Percentiles rank a stretch among this genome's conserved stretches.
Evolutionary conservation across 2,113 vertebrate species (phyloP).

Genomic region (Chionodraco myersi): DNA sequence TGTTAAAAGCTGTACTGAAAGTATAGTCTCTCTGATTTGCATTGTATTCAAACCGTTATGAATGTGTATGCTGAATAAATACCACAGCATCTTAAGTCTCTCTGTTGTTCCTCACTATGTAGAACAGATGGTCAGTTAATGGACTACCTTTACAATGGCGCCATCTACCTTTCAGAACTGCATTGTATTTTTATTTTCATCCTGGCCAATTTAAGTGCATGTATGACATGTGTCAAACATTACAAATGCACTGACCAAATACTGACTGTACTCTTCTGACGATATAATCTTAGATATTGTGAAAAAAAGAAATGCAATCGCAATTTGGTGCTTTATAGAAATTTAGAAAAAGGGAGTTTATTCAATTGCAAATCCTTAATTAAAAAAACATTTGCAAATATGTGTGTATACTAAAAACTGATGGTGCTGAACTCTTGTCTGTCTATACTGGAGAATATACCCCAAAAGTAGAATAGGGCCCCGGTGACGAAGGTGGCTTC

Average conservation of each 20-base stretch:
- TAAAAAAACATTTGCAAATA: constrained; percentile 5
- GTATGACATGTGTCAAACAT: not conserved
- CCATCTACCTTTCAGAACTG: constrained; percentile 40
- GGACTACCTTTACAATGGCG: constrained; percentile 3
- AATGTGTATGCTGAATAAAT: constrained; percentile 70
- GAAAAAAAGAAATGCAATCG: too few species aligned
- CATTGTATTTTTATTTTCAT: not conserved
- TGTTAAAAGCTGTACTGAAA: constrained; percentile 51
- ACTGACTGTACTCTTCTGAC: too few species aligned
- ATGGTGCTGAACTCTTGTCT: too few species aligned
- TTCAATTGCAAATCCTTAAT: constrained; percentile 21
- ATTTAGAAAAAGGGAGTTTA: not conserved
- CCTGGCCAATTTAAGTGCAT: not conserved
- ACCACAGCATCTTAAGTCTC: not conserved
- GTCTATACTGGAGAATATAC: too few species aligned
- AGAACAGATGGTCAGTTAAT: not conserved
- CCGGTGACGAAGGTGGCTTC: too few species aligned
- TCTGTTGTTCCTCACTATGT: not conserved
- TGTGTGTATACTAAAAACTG: constrained; percentile 12
- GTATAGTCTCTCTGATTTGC: constrained; percentile 13
- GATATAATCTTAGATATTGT: too few species aligned
- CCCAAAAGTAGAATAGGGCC: too few species aligned
- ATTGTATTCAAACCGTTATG: constrained; percentile 37
- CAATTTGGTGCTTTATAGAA: not conserved
- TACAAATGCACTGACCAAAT: not conserved